These are phyloP conservation scores for Ctenosaura bakeri DNA, from an alignment of 2,797 vertebrate species.

Conservation along the genomic window DNA sequence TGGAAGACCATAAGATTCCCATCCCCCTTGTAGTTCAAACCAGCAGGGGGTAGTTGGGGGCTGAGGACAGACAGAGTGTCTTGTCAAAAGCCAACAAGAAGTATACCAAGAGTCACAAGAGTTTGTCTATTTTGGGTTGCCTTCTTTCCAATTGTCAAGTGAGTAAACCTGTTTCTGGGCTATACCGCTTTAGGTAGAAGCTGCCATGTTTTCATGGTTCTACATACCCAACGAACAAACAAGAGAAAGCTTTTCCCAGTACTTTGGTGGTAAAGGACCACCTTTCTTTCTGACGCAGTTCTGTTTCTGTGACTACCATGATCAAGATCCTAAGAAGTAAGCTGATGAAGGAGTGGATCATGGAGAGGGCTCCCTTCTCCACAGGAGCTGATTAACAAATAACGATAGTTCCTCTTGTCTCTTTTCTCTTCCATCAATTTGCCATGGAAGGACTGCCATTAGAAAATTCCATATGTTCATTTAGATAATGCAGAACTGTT, in stretches of 20 bases:
- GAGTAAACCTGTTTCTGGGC: background rate
- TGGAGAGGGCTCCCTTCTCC: background rate
- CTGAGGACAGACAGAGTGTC: no score
- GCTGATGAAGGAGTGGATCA: background rate
- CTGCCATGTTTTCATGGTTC: background rate
- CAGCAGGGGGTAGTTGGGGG: background rate
- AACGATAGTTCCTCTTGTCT: background rate
- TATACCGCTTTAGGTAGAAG: background rate
- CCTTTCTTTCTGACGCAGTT: background rate
- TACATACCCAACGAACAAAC: background rate
- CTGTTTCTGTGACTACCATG: background rate
- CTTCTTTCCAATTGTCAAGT: background rate
- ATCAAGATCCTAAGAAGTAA: background rate
- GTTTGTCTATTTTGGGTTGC: background rate
- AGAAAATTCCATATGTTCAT: background rate
- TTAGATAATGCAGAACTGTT: conserved; percentile 11
- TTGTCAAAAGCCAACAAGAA: background rate
- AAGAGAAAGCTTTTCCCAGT: background rate
- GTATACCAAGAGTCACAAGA: no score
- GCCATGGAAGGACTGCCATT: background rate
- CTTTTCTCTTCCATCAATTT: background rate
- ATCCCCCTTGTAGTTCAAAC: background rate
- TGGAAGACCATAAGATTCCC: no score
- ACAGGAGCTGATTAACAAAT: background rate
- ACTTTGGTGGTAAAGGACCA: background rate